Conservation (phyloP, 1,140 invertebrate genomes). For the Drosophila repletoides region DNA sequence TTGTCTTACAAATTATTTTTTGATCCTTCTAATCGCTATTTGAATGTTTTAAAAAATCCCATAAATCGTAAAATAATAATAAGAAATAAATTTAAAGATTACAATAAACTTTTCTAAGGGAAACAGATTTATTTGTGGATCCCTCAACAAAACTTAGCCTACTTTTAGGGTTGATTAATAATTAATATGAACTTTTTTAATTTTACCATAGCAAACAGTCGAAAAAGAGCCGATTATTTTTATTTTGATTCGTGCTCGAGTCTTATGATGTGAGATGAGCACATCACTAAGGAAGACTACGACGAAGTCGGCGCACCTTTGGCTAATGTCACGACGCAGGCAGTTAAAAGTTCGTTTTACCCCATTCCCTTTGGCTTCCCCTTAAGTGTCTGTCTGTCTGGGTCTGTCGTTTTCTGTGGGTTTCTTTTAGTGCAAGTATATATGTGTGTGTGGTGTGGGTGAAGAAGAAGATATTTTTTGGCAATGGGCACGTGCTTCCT, state of each 20-base stretch:
- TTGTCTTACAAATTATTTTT: no score
- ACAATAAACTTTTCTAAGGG: neutral
- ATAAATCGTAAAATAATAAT: no score
- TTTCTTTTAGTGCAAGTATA: slow-evolving; percentile 5
- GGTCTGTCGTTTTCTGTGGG: slow-evolving; percentile 11
- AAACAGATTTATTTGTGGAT: no score
- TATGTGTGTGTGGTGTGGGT: slow-evolving; percentile 1
- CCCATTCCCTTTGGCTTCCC: slow-evolving; percentile 6
- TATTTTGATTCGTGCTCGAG: neutral
- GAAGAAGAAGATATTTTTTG: slow-evolving; percentile 64
- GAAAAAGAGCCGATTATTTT: no score
- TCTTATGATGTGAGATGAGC: neutral
- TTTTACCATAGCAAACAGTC: no score
- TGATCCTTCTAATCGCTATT: no score
- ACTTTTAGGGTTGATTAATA: no score
- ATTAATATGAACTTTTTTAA: no score
- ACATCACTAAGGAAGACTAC: slow-evolving; percentile 15
- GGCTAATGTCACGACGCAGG: slow-evolving; percentile 66
- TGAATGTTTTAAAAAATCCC: no score
- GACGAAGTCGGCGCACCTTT: slow-evolving; percentile 67
- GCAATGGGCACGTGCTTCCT: slow-evolving; percentile 56
- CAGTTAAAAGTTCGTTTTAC: slow-evolving; percentile 67
- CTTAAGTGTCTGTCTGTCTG: slow-evolving; percentile 18
- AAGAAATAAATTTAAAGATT: neutral
- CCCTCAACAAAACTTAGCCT: no score